Base-by-base conservation (phyloP, 1,140 invertebrate species). In the Nasonia vitripennis region DNA sequence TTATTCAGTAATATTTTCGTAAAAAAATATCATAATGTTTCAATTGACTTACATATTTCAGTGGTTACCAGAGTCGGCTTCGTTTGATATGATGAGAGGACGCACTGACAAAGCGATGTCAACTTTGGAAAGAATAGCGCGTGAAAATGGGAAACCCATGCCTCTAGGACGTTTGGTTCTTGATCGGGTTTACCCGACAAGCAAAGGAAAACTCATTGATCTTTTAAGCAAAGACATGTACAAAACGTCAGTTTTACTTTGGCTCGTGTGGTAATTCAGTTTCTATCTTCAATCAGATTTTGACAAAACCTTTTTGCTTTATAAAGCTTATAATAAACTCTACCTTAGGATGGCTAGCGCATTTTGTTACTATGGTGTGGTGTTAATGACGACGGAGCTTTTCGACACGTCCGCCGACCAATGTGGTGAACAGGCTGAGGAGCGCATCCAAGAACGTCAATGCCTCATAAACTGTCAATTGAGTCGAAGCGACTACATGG, bases 341-440 rank as follows among this genome's bases (percentile, higher is more conserved):
- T 31, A 34, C 9, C 10, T 73, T 90, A 98, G 98, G 98, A 96
- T 98, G 94, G 95, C 97, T 0, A 98, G 98, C 93, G 98, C 98
- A 2, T 99, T 99, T 93, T 98, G 97, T 88, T 99, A 99, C 91
- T 99, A 99, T 92, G 98, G 98, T 2, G 94, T 99, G 55, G 98
- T 99, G 6, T 93, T 99, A 71, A 98, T 99, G 95, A 98, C 98
- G 1, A 99, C 98, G 2, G 98, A 99, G 92, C 93, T 99, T 45
- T 97, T 99, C 93, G 97, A 98, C 89, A 94, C 94, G 23, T 94
- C 95, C 2, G 92, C 94, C n/a, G 92, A 92, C 45, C 91, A 92
- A 74, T 94, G 94, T 86, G 89, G 90, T 23, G 88, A 89, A 14
- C 55, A 86, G 3, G 81, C 91, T 90, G 11, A 89, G 91, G 86